Base-by-base conservation (phyloP, 2,888 invertebrate genomes). In the Noctua janthe region DNA sequence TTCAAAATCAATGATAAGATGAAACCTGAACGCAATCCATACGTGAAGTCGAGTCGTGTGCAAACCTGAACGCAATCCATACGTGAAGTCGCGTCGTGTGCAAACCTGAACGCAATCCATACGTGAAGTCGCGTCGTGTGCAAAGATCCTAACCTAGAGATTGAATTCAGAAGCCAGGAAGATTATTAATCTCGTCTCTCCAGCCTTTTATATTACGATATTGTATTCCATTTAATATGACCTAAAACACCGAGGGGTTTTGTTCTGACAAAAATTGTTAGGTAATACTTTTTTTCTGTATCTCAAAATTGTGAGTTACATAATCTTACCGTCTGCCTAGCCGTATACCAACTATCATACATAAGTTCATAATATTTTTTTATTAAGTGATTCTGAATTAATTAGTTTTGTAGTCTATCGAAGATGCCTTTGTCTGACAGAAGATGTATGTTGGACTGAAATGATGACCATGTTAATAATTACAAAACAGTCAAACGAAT, bases 151-250 rank as follows among this genome's bases (percentile, higher is more conserved):
- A 56, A 83, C 54, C 43, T 29, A 13, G 70, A 86, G 77, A 88
- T 89, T 87, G 87, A 88, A 87, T 87, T 81, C 81, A 78, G 81
- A 72, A 81, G 82, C 71, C 76, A 73, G 73, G 78, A 62, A 87
- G 75, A 87, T 88, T 87, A 87, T 81, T 89, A 88, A 88, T 87
- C 73, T 87, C 83, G 74, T 70, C 67, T 47, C 73, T 71, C 56
- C 85, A 75, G 74, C 69, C 71, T 87, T 66, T 82, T 47, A 78
- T 84, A 80, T 82, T 56, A 75, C 84, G 73, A 79, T 83, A 81
- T 82, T 87, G 83, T 85, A 54, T 87, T 80, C 67, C 74, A 79
- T 89, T 85, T 81, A 81, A 85, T 85, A 83, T 83, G 51, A 76
- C 73, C 69, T 86, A 74, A 78, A 74, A 77, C 66, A 84, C 35